Percentiles rank a stretch among this genome's conserved stretches.
These are phyloP conservation scores for Pristionchus entomophagus DNA, from an alignment of 2,888 invertebrate species.

Conservation along the genomic window DNA sequence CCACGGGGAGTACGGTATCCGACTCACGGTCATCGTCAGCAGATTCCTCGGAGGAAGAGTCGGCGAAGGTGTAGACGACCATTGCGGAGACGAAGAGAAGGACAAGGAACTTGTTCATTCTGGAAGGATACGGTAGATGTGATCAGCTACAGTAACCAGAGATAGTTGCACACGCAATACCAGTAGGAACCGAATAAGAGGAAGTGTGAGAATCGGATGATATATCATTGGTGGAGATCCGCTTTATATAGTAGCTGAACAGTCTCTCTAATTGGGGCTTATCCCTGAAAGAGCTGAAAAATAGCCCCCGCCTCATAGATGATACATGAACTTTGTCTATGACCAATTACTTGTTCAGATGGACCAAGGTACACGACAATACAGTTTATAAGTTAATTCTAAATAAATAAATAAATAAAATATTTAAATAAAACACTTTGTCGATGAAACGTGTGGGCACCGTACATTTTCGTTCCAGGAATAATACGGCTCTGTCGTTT, in stretches of 20 bases:
- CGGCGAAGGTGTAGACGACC: neutral
- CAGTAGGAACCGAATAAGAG: neutral
- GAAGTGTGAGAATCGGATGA: neutral
- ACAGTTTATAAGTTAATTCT: too few species aligned
- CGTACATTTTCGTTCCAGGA: constrained; percentile 2
- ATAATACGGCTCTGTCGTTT: neutral
- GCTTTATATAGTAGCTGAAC: constrained; percentile 34
- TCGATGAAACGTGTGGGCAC: neutral
- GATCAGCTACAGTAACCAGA: neutral
- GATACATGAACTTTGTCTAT: constrained; percentile 1
- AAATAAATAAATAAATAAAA: neutral
- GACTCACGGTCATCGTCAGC: constrained; percentile 39
- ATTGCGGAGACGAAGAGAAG: constrained; percentile 37
- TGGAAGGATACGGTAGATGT: constrained; percentile 22
- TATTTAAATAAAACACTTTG: neutral
- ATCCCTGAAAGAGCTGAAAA: constrained; percentile 17
- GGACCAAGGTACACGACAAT: neutral
- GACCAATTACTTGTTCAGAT: neutral
- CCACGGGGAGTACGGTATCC: neutral
- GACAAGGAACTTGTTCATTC: constrained; percentile 47
- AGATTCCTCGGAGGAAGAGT: neutral
- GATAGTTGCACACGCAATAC: neutral
- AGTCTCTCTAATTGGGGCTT: constrained; percentile 25
- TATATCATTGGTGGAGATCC: neutral
- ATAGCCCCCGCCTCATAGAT: neutral